Evolutionary conservation across 2,888 invertebrate species (phyloP), one percentile per base, ranked within the genome.

Genomic region (Dioctria rufipes): DNA sequence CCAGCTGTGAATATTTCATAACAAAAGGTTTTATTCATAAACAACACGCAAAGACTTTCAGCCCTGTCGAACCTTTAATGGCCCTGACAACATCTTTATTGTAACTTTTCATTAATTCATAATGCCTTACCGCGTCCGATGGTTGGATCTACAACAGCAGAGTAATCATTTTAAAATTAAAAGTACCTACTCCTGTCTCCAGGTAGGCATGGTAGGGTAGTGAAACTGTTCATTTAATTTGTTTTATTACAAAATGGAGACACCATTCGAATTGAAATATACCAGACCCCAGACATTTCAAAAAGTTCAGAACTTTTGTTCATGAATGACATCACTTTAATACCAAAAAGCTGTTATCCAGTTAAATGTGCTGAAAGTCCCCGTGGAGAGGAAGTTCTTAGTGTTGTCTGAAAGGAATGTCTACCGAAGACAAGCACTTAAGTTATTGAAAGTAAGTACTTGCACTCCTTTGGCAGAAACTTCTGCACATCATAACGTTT

Each of bases 351-450:
- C n/a, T 49, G 11, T 37, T 25, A 49, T 69, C 37, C 39, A 69
- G 49, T 69, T 37, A 69, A 69, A 51, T 51, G 54, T 51, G 25
- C 37, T 69, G 51, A 69, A 69, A 51, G 46, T 65, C 51, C 37
- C 69, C 11, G 37, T 49, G 4, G 69, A 39, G 46, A 40, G 25
- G 69, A 11, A 39, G 25, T 69, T 13, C 51, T 25, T 37, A 25
- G 46, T 11, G 69, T 13, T 69, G 49, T 6, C 51, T 69, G 49
- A 51, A 46, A 13, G 43, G 13, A 49, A 67, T 13, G 67, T 39
- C 51, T 51, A 39, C 46, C 51, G 51, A 69, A 43, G 69, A 69
- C 69, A 69, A 69, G 69, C 51, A 69, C 69, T 69, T 69, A 69
- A 69, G 69, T 69, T 69, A 69, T 69, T 69, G 69, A 37, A 67